These are phyloP conservation scores for Agrochola lota DNA, from an alignment of 2,888 invertebrate genomes.

Conservation along the genomic window DNA sequence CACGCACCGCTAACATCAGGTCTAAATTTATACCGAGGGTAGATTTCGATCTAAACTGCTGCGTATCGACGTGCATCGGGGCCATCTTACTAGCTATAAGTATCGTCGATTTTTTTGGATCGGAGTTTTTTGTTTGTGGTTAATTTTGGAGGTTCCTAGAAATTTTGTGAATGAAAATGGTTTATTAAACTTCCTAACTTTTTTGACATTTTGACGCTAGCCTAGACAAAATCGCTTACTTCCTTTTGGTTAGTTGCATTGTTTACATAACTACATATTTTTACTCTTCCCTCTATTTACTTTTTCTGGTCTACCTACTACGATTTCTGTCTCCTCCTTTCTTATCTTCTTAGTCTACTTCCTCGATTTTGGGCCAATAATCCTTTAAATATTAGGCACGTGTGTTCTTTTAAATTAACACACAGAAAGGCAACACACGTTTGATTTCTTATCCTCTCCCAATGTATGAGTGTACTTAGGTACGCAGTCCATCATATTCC, in stretches of 20 bases:
- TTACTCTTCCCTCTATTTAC: rapidly evolving
- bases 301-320: neutral
- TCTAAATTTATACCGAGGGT: conserved; percentile 81
- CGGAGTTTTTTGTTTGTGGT: conserved; percentile 43
- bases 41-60: conserved; percentile 84
- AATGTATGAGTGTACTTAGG: too few relatives aligned
- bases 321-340: neutral
- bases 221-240: neutral
- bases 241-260: neutral
- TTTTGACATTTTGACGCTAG: neutral
- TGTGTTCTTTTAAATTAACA: too few relatives aligned
- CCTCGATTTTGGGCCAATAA: neutral
- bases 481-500: too few relatives aligned
- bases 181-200: neutral
- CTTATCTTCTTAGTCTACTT: neutral
- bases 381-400: too few relatives aligned
- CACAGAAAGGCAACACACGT: too few relatives aligned
- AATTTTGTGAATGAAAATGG: conserved; percentile 10
- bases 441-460: too few relatives aligned
- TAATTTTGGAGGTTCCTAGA: conserved; percentile 37
- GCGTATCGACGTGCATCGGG: conserved; percentile 73
- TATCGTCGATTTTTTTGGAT: conserved; percentile 55
- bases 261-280: neutral
- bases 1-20: conserved; percentile 78
- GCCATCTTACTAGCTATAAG: conserved; percentile 64